Conservation (phyloP, 1,140 invertebrate species). For the Formica exsecta region DNA sequence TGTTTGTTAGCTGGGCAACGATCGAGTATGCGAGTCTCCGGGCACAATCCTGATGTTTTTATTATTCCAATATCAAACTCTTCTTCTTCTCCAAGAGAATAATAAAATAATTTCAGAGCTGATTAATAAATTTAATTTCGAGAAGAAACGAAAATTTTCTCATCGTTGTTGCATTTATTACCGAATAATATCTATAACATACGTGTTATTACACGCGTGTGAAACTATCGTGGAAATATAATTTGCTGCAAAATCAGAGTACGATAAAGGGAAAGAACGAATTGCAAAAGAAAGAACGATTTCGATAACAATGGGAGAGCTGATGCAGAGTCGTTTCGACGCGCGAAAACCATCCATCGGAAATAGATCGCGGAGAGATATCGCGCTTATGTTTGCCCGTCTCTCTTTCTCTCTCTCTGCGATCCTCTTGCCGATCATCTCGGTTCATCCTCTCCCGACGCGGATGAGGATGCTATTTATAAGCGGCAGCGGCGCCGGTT, state of each 20-base stretch:
- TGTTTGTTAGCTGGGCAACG: neutral
- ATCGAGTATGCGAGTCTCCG: neutral
- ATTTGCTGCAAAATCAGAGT: neutral
- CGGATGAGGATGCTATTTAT: constrained; percentile 70
- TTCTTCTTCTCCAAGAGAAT: neutral
- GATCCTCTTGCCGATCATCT: neutral
- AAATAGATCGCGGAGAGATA: constrained; percentile 69
- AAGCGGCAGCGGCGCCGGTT: constrained; percentile 67
- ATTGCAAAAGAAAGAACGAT: neutral
- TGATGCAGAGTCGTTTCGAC: too few species aligned
- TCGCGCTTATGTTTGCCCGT: constrained; percentile 60
- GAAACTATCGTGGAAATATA: neutral
- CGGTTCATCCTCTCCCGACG: constrained; percentile 26
- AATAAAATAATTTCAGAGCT: neutral
- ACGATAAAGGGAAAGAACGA: neutral
- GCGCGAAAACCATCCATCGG: constrained; percentile 46
- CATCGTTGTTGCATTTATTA: neutral
- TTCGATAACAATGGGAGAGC: neutral
- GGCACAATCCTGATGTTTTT: neutral
- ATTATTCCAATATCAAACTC: constrained; percentile 18
- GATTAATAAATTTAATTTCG: constrained; percentile 7
- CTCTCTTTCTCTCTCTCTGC: constrained; percentile 24
- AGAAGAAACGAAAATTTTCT: neutral
- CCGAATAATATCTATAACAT: neutral
- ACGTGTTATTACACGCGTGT: neutral